Conservation (phyloP, 2,888 invertebrate species). For the Eurytoma californica region DNA sequence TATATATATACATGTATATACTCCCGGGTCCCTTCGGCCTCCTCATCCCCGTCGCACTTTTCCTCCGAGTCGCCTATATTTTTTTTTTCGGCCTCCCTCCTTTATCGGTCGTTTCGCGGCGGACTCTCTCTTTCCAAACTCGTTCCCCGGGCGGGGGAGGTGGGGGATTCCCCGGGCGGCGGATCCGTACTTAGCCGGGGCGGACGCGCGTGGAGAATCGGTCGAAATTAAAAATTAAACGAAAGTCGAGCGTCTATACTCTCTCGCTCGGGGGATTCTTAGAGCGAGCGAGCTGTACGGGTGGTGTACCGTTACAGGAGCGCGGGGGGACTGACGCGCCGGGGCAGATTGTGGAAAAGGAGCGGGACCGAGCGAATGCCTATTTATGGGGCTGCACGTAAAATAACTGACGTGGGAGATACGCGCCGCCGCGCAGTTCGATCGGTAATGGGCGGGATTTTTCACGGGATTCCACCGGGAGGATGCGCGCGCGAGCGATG, state of each 20-base stretch:
- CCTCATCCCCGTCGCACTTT: slow-evolving; percentile 20
- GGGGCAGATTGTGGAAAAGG: background rate
- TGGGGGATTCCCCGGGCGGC: slow-evolving; percentile 17
- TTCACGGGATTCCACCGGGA: too few relatives aligned
- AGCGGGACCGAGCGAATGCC: background rate
- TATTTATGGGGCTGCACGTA: too few relatives aligned
- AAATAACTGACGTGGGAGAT: too few relatives aligned
- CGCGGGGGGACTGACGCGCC: background rate
- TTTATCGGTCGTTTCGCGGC: background rate
- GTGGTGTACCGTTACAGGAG: slow-evolving; percentile 2
- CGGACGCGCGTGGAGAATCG: slow-evolving; percentile 65
- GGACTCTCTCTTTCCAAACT: slow-evolving; percentile 22
- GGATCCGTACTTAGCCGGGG: slow-evolving; percentile 56
- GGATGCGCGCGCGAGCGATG: too few relatives aligned
- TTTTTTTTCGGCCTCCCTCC: slow-evolving; percentile 40
- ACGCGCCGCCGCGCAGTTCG: too few relatives aligned
- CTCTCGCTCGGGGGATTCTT: background rate
- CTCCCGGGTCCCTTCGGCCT: background rate
- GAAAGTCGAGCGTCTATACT: slow-evolving; percentile 31
- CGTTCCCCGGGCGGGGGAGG: slow-evolving; percentile 4
- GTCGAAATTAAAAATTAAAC: slow-evolving; percentile 65
- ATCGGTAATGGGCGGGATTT: too few relatives aligned
- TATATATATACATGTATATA: background rate
- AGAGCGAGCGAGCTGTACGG: background rate
- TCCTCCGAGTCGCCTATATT: slow-evolving; percentile 37